Evolutionary conservation across 2,113 vertebrate genomes (phyloP).

Genomic region (Rhea americana): DNA sequence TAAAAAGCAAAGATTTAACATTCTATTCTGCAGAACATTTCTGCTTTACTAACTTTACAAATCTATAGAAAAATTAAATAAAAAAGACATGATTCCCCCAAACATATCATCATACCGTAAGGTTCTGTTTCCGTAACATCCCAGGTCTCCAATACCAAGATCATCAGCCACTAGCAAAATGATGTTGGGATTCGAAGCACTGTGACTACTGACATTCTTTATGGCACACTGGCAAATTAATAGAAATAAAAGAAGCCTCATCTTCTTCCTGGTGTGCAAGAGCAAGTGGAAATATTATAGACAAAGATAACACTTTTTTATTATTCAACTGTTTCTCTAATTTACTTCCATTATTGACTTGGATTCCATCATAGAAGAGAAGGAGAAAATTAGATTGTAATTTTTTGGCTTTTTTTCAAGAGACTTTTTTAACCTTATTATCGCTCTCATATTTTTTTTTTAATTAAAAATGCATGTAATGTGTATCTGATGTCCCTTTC

Average conservation of each 20-base stretch:
- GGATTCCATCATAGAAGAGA: neutral
- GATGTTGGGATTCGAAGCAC: constrained; percentile 74
- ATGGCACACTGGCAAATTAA: constrained; percentile 32
- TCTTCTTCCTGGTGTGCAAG: constrained; percentile 60
- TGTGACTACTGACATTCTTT: neutral
- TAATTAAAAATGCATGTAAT: neutral
- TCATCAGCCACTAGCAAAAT: constrained; percentile 90
- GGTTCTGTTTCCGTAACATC: constrained; percentile 89
- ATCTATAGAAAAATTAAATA: neutral
- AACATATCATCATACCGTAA: constrained; percentile 77
- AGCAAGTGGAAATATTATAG: neutral
- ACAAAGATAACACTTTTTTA: rapidly evolving
- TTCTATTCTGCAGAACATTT: neutral
- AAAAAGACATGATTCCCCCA: neutral
- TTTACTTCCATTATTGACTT: neutral
- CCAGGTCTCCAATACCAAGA: constrained; percentile 89
- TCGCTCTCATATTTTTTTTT: neutral
- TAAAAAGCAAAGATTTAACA: neutral
- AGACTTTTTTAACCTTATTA: neutral
- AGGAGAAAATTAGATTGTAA: neutral
- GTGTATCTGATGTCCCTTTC: neutral
- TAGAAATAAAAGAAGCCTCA: constrained; percentile 60
- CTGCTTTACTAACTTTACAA: neutral
- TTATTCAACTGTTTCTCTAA: neutral
- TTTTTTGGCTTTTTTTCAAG: neutral